Percentiles rank a stretch among this genome's conserved stretches.
Evolutionary conservation across 2,888 invertebrate genomes (phyloP).

Genomic region (Frankliniella fusca): DNA sequence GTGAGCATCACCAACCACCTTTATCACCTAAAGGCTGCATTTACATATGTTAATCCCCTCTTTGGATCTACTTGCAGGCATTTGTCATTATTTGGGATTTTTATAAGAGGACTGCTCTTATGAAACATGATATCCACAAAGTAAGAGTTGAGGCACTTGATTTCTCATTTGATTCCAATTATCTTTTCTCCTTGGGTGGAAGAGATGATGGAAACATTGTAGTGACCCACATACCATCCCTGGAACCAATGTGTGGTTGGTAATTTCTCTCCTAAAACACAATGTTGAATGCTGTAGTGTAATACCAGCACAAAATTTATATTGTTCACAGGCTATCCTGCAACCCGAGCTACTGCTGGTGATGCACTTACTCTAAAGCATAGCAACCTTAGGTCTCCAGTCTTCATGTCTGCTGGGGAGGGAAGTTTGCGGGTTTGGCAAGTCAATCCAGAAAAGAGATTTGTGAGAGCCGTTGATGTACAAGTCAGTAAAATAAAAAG

Average conservation of each 20-base stretch:
- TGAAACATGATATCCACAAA: slow-evolving; percentile 78
- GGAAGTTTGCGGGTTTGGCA: slow-evolving; percentile 71
- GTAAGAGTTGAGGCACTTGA: slow-evolving; percentile 81
- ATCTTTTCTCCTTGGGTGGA: slow-evolving; percentile 81
- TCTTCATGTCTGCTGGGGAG: slow-evolving; percentile 72
- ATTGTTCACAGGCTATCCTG: slow-evolving; percentile 46
- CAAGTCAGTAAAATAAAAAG: slow-evolving; percentile 74
- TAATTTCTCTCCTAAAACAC: not conserved
- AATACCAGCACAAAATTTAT: not conserved
- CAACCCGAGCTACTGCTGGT: slow-evolving; percentile 67
- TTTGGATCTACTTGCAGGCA: slow-evolving; percentile 48
- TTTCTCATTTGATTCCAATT: slow-evolving; percentile 76
- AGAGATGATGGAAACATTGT: slow-evolving; percentile 84
- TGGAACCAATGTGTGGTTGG: slow-evolving; percentile 50
- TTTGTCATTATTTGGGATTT: slow-evolving; percentile 86
- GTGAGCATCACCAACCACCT: slow-evolving; percentile 45
- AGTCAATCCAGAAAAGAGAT: slow-evolving; percentile 63
- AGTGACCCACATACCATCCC: slow-evolving; percentile 70
- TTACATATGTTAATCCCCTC: not conserved
- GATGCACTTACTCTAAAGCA: slow-evolving; percentile 59
- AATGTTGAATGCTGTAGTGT: not conserved
- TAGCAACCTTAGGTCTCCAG: slow-evolving; percentile 55
- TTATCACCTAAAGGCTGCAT: not conserved
- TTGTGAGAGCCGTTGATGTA: slow-evolving; percentile 68
- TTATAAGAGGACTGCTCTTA: slow-evolving; percentile 56